phyloP scores from a whole-genome alignment of 2,888 invertebrate species.

The Epinotia brunnichana region DNA sequence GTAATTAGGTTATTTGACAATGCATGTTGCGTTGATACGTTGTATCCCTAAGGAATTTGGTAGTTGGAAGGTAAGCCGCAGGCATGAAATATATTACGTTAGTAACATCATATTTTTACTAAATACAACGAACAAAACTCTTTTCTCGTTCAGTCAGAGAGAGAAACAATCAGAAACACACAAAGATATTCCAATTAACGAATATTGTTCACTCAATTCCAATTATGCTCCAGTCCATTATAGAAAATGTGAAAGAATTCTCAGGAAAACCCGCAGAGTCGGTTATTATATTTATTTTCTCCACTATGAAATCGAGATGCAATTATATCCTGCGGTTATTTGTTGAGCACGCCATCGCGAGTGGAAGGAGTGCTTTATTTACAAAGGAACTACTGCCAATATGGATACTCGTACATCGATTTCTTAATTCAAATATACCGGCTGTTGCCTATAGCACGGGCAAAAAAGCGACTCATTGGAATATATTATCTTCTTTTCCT shows the following conservation, averaged over 20 bases:
- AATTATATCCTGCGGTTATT: constrained; percentile 25
- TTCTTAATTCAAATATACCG: background rate
- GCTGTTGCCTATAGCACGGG: too few relatives aligned
- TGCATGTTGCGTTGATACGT: too few relatives aligned
- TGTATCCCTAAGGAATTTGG: too few relatives aligned
- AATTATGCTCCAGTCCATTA: constrained; percentile 4
- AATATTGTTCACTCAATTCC: constrained; percentile 4
- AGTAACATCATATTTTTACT: too few relatives aligned
- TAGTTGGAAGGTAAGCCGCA: too few relatives aligned
- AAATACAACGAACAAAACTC: too few relatives aligned
- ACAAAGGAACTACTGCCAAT: constrained; percentile 7
- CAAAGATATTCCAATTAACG: background rate
- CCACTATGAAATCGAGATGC: constrained; percentile 24
- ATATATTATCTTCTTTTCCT: too few relatives aligned
- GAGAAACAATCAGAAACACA: background rate
- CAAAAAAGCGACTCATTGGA: too few relatives aligned
- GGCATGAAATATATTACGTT: too few relatives aligned
- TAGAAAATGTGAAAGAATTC: constrained; percentile 20
- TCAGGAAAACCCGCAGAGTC: background rate
- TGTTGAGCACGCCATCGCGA: constrained; percentile 15
- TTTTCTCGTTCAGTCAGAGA: too few relatives aligned
- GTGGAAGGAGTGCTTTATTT: constrained; percentile 16
- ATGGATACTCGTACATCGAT: too few relatives aligned
- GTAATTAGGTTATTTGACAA: too few relatives aligned
- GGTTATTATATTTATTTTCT: constrained; percentile 24